Conservation (phyloP, 2,888 invertebrate species). For the Digitonthophagus gazella region DNA sequence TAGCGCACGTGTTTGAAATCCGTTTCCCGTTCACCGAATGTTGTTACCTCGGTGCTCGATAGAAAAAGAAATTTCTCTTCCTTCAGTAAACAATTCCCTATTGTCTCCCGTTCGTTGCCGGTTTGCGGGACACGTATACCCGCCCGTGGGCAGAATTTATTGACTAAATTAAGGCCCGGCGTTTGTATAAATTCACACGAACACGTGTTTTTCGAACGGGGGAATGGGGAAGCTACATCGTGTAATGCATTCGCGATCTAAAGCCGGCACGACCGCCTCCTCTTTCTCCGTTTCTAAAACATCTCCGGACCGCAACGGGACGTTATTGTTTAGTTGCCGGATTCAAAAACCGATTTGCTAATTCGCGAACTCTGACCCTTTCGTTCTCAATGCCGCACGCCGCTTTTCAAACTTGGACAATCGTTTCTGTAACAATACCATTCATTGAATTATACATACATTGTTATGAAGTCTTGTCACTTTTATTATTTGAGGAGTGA, state of each 20-base stretch:
- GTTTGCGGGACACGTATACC: not conserved
- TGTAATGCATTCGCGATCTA: not conserved
- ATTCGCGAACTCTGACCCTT: constrained; percentile 27
- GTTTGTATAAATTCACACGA: not conserved
- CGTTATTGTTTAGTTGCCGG: not conserved
- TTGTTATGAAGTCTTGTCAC: no score
- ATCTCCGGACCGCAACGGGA: not conserved
- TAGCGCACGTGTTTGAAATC: no score
- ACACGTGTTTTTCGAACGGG: not conserved
- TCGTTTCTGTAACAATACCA: not conserved
- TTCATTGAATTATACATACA: no score
- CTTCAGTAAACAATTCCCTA: not conserved
- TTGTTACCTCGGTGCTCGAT: no score
- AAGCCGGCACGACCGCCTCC: not conserved
- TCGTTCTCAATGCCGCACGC: not conserved
- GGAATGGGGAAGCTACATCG: not conserved
- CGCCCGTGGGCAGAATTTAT: not conserved
- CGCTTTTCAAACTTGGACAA: not conserved
- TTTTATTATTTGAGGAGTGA: no score
- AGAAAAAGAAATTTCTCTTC: no score
- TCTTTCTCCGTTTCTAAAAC: not conserved
- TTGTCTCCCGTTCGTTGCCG: not conserved
- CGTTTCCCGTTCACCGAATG: no score
- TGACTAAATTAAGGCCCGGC: not conserved
- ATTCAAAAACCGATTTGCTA: constrained; percentile 23